phyloP scores from a whole-genome alignment of 2,888 invertebrate genomes.

The Oscheius myriophilus region DNA sequence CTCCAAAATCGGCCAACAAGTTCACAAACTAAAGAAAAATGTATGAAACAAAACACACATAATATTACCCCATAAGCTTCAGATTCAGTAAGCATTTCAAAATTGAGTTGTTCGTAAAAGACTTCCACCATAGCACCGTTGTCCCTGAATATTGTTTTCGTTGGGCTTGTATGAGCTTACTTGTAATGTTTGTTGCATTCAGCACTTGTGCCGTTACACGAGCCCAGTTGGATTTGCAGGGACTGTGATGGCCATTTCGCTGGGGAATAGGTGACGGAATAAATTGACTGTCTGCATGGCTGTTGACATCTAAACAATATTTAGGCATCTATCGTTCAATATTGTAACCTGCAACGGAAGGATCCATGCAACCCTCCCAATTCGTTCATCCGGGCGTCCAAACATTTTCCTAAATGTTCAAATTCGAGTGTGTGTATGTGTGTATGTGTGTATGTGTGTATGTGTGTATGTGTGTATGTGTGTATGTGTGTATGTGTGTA shows the following conservation, averaged over 20 bases:
- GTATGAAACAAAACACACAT: too few species aligned
- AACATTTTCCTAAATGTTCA: slow-evolving; percentile 65
- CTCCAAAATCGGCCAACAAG: slow-evolving; percentile 68
- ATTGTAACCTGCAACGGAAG: slow-evolving; percentile 51
- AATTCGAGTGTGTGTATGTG: too few species aligned
- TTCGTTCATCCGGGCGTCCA: slow-evolving; percentile 60
- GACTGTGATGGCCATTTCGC: slow-evolving; percentile 67
- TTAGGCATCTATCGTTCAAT: not conserved
- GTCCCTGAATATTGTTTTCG: slow-evolving; percentile 51
- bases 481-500: too few species aligned
- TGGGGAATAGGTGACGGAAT: slow-evolving; percentile 66
- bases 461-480: too few species aligned
- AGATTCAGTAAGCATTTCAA: slow-evolving; percentile 68
- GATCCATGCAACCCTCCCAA: slow-evolving; percentile 61
- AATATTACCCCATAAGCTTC: slow-evolving; percentile 69
- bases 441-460: too few species aligned
- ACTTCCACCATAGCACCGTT: slow-evolving; percentile 70
- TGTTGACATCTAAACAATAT: slow-evolving; percentile 57
- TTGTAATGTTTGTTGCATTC: slow-evolving; percentile 69
- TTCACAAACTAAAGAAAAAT: slow-evolving; percentile 62
- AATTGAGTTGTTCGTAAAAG: slow-evolving; percentile 69
- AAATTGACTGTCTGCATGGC: slow-evolving; percentile 65
- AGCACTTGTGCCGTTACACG: slow-evolving; percentile 62
- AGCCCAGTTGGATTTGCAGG: slow-evolving; percentile 65
- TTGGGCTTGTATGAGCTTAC: slow-evolving; percentile 32